A percentile compares a stretch with the other conserved stretches of the same genome.
Conservation (phyloP, 1,140 invertebrate species). For the Coptotermes formosanus region DNA sequence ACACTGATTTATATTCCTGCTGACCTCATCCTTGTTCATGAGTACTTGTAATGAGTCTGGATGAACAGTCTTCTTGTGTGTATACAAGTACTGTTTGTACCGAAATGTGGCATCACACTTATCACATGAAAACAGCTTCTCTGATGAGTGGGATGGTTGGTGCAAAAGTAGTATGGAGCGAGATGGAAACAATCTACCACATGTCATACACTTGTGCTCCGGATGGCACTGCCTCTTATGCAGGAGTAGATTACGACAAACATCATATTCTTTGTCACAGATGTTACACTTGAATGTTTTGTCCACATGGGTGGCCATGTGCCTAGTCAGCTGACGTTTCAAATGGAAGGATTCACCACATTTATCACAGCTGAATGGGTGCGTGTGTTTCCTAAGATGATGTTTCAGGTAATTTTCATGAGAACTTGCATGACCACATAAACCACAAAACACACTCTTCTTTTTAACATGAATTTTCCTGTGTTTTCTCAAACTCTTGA, state of each 20-base stretch:
- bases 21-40: neutral
- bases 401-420: constrained; percentile 42
- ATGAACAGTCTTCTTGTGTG: constrained; percentile 44
- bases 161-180: constrained; percentile 50
- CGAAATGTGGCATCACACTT: constrained; percentile 59
- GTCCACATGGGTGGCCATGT: constrained; percentile 37
- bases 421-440: constrained; percentile 42
- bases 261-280: neutral
- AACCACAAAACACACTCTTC: constrained; percentile 39
- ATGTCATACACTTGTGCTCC: constrained; percentile 42
- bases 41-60: constrained; percentile 32
- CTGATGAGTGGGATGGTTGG: constrained; percentile 19
- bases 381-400: constrained; percentile 44
- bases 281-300: neutral
- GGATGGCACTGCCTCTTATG: neutral
- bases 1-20: constrained; percentile 47
- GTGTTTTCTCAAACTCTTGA: neutral
- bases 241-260: neutral
- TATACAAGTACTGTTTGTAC: constrained; percentile 48
- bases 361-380: constrained; percentile 40
- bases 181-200: constrained; percentile 42
- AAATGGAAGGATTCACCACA: constrained; percentile 31
- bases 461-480: neutral
- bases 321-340: constrained; percentile 40
- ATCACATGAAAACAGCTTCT: constrained; percentile 40